Conservation (phyloP, 2,797 vertebrate species). For the Crocidura indochinensis region DNA sequence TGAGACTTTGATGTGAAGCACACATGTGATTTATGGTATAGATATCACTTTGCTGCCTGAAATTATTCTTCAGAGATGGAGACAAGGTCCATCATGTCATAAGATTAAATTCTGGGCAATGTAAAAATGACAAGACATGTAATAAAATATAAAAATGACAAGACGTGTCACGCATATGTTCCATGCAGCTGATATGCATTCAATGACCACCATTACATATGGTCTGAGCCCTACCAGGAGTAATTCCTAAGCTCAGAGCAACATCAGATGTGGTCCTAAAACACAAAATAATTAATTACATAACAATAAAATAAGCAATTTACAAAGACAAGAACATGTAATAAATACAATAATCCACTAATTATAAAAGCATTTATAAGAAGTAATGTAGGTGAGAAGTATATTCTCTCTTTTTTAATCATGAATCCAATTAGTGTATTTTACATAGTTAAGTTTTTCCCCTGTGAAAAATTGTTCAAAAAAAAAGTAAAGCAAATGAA, state of each 20-base stretch:
- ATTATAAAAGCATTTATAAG: constrained; percentile 23
- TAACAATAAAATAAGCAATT: too few relatives aligned
- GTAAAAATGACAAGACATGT: not conserved
- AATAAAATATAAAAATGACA: too few relatives aligned
- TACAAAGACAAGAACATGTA: not conserved
- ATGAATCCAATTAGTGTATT: not conserved
- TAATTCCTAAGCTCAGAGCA: too few relatives aligned
- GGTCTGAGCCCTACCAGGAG: too few relatives aligned
- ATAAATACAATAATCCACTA: not conserved
- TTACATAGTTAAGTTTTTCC: constrained; percentile 42
- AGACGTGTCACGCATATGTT: too few relatives aligned
- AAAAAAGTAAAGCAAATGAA: not conserved
- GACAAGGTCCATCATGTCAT: not conserved
- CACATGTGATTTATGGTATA: not conserved
- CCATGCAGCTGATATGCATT: too few relatives aligned
- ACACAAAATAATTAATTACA: too few relatives aligned
- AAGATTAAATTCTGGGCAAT: not conserved
- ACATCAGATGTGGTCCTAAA: too few relatives aligned
- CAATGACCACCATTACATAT: too few relatives aligned
- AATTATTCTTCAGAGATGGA: not conserved
- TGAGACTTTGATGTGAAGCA: not conserved
- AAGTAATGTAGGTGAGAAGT: constrained; percentile 5
- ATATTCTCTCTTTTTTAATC: constrained; percentile 61
- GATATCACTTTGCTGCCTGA: not conserved
- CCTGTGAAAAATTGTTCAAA: constrained; percentile 54